phyloP scores from a whole-genome alignment of 2,797 vertebrate species.

The Hydrolagus colliei region DNA sequence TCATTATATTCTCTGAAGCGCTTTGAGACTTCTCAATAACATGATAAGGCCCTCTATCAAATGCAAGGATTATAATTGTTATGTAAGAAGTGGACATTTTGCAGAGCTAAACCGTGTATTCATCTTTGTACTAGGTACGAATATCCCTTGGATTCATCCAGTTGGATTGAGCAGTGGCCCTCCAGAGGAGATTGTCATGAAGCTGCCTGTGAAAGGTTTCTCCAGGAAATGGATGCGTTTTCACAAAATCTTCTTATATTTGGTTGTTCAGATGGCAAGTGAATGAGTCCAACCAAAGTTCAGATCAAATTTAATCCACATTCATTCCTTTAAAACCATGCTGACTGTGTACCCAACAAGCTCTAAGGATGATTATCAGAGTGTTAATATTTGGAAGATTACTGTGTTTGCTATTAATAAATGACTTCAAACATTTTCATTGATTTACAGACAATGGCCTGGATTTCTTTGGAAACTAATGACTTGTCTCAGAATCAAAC shows the following conservation, averaged over 20 bases:
- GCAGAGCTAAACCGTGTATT: no score
- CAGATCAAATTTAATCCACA: neutral
- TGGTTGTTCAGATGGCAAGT: slow-evolving; percentile 43
- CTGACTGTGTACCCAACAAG: neutral
- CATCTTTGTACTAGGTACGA: slow-evolving; percentile 63
- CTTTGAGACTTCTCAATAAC: no score
- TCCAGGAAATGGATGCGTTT: slow-evolving; percentile 51
- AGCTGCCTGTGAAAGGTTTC: slow-evolving; percentile 51
- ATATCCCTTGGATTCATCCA: slow-evolving; percentile 73
- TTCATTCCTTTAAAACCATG: neutral
- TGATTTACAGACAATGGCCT: neutral
- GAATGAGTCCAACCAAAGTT: neutral
- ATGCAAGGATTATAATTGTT: no score
- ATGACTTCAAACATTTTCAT: neutral
- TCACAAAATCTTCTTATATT: slow-evolving; percentile 52
- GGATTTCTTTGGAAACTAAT: neutral
- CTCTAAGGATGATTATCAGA: neutral
- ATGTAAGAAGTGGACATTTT: no score
- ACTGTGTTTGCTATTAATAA: neutral
- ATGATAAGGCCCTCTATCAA: no score
- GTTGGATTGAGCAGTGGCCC: slow-evolving; percentile 77
- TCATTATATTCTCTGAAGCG: no score
- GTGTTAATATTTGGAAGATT: neutral
- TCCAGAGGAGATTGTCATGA: slow-evolving; percentile 45
- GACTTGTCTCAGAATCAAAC: neutral